Percentiles rank a stretch among this genome's conserved stretches.
Conservation (phyloP, 2,888 invertebrate genomes). For the Parascotia fuliginaria region DNA sequence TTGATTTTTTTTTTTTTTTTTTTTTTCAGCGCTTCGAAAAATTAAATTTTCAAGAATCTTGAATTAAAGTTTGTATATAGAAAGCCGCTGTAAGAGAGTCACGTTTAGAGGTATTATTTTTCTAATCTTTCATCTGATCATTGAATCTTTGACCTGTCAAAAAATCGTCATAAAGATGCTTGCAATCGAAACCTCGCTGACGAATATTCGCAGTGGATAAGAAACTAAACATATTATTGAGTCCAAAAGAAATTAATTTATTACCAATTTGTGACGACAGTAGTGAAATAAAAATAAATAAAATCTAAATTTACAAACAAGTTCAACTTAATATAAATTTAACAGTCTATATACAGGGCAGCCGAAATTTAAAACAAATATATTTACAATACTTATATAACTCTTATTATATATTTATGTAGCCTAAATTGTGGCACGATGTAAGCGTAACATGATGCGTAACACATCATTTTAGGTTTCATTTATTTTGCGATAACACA, state of each 20-base stretch:
- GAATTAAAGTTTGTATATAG: too few species aligned
- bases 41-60: too few species aligned
- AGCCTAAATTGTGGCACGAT: slow-evolving; percentile 45
- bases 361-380: slow-evolving; percentile 29
- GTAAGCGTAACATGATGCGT: slow-evolving; percentile 40
- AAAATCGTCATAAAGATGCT: not conserved
- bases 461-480: slow-evolving; percentile 17
- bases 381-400: slow-evolving; percentile 30
- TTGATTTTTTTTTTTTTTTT: too few species aligned
- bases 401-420: slow-evolving; percentile 18
- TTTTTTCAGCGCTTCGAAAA: too few species aligned
- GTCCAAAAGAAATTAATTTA: not conserved
- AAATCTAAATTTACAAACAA: slow-evolving; percentile 41
- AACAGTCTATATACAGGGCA: slow-evolving; percentile 36
- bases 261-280: slow-evolving; percentile 33
- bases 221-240: not conserved
- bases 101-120: too few species aligned
- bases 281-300: slow-evolving; percentile 28
- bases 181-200: not conserved
- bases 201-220: not conserved
- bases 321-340: slow-evolving; percentile 34
- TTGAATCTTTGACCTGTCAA: too few species aligned
- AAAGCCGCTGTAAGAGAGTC: too few species aligned
- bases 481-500: too few species aligned
- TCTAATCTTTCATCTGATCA: too few species aligned